Conservation (phyloP, 2,113 vertebrate species). For the Morone saxatilis region DNA sequence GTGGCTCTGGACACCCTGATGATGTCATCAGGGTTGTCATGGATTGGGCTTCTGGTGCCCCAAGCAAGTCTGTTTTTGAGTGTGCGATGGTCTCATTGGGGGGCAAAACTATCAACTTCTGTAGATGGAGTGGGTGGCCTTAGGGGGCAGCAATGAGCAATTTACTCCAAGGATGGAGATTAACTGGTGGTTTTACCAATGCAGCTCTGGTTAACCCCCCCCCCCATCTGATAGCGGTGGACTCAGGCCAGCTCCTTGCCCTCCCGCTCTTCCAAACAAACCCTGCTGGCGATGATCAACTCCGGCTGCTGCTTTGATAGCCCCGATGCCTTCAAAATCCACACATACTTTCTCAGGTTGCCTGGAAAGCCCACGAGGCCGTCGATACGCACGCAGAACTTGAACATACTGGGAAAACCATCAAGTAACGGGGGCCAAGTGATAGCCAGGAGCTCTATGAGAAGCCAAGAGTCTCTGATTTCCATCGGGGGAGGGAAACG, state of each 20-base stretch:
- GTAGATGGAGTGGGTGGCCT: too few relatives aligned
- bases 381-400: slow-evolving; percentile 9
- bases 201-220: background rate
- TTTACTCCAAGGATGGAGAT: too few relatives aligned
- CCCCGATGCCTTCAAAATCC: slow-evolving; percentile 29
- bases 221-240: slow-evolving; percentile 18
- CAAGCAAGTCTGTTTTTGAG: too few relatives aligned
- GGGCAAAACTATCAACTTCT: too few relatives aligned
- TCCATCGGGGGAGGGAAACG: slow-evolving; percentile 4
- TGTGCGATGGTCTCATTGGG: too few relatives aligned
- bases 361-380: slow-evolving; percentile 20
- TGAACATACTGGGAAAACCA: slow-evolving; percentile 56
- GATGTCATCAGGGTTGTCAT: too few relatives aligned
- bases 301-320: slow-evolving; percentile 38
- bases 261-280: slow-evolving; percentile 26
- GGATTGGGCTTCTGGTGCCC: too few relatives aligned
- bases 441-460: slow-evolving; percentile 62
- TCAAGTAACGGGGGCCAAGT: slow-evolving; percentile 43
- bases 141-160: too few relatives aligned
- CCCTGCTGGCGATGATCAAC: slow-evolving; percentile 14
- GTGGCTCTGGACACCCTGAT: background rate
- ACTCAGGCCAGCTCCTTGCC: slow-evolving; percentile 21
- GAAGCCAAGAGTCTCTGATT: slow-evolving; percentile 51
- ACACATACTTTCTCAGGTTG: slow-evolving; percentile 33
- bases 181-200: background rate